Conservation (phyloP, 2,113 vertebrate genomes). For the Thamnaconus septentrionalis region DNA sequence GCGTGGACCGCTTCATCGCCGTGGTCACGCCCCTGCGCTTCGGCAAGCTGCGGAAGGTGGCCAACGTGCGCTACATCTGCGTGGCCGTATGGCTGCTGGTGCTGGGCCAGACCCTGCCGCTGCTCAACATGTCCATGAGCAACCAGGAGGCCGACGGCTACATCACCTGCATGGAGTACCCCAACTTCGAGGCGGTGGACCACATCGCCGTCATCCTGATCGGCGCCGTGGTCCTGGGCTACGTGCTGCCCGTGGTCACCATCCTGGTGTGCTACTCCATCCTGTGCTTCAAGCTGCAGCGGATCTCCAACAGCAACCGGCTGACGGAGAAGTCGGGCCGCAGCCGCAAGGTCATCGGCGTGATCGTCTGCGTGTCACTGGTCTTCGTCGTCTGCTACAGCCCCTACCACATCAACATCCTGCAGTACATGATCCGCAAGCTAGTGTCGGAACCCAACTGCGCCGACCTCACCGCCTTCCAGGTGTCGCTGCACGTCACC, state of each 20-base stretch:
- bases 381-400: slow-evolving; percentile 92
- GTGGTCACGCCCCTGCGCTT: slow-evolving; percentile 90
- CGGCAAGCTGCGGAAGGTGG: slow-evolving; percentile 81
- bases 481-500: slow-evolving; percentile 89
- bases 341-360: slow-evolving; percentile 91
- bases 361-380: slow-evolving; percentile 90
- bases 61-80: slow-evolving; percentile 84
- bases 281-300: slow-evolving; percentile 87
- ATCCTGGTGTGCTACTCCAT: slow-evolving; percentile 89
- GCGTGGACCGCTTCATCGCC: slow-evolving; percentile 91
- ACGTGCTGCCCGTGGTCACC: slow-evolving; percentile 81
- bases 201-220: slow-evolving; percentile 85
- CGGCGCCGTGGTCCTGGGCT: slow-evolving; percentile 87
- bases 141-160: slow-evolving; percentile 55
- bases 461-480: slow-evolving; percentile 79
- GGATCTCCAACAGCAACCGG: slow-evolving; percentile 85
- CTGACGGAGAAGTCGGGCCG: slow-evolving; percentile 88
- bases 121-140: slow-evolving; percentile 83
- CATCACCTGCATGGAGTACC: slow-evolving; percentile 95
- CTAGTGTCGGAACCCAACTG: slow-evolving; percentile 76
- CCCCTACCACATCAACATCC: slow-evolving; percentile 89
- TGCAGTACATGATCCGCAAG: slow-evolving; percentile 94
- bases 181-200: slow-evolving; percentile 84
- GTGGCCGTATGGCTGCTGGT: slow-evolving; percentile 87
- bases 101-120: slow-evolving; percentile 87